A percentile compares a stretch with the other conserved stretches of the same genome.
These are phyloP conservation scores for Hoplodrina ambigua DNA, from an alignment of 2,888 invertebrate genomes.

Conservation along the genomic window DNA sequence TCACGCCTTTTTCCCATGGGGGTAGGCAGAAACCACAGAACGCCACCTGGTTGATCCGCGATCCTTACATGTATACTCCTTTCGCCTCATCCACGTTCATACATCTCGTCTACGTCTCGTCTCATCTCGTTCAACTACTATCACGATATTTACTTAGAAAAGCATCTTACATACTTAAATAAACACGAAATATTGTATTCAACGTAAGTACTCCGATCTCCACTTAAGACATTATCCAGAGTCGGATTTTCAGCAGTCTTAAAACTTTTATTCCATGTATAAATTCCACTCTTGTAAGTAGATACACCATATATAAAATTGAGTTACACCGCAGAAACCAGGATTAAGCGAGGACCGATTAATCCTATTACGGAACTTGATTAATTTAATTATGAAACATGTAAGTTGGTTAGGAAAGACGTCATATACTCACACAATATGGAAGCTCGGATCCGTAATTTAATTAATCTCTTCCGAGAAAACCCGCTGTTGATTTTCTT, in stretches of 20 bases:
- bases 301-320: conserved; percentile 10
- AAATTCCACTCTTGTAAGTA: neutral
- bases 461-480: conserved; percentile 32
- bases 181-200: too few relatives aligned
- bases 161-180: too few relatives aligned
- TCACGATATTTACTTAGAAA: too few relatives aligned
- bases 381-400: conserved; percentile 48
- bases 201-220: too few relatives aligned
- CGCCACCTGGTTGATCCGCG: too few relatives aligned
- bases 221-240: too few relatives aligned
- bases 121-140: too few relatives aligned
- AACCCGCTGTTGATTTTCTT: conserved; percentile 43
- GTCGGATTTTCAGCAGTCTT: neutral
- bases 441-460: conserved; percentile 34
- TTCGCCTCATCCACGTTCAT: too few relatives aligned
- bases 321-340: conserved; percentile 26
- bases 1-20: too few relatives aligned
- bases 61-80: too few relatives aligned
- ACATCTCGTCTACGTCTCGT: too few relatives aligned
- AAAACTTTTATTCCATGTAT: neutral
- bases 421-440: conserved; percentile 5
- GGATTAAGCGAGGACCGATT: conserved; percentile 26
- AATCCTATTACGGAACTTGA: conserved; percentile 39
- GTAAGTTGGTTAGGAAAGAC: conserved; percentile 36
- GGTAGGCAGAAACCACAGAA: too few relatives aligned